phyloP scores from a whole-genome alignment of 1,140 invertebrate genomes.

The Drosophila simulans region DNA sequence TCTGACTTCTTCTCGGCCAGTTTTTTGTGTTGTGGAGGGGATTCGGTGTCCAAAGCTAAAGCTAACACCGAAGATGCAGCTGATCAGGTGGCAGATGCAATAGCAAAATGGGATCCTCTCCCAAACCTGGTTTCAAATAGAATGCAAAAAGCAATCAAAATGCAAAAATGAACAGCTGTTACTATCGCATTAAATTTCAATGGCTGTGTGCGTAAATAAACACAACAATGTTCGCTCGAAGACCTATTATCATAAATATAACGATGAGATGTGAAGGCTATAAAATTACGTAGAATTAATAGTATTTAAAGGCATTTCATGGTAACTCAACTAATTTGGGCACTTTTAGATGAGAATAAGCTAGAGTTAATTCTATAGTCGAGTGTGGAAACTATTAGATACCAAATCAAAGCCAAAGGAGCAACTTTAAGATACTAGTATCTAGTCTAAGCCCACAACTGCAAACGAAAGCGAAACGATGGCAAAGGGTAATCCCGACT shows the following conservation, averaged over 20 bases:
- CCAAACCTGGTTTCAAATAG: conserved; percentile 28
- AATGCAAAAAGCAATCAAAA: conserved; percentile 58
- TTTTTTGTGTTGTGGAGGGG: background rate
- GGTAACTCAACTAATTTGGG: too few species aligned
- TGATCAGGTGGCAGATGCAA: conserved; percentile 18
- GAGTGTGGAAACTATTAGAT: too few species aligned
- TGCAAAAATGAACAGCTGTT: conserved; percentile 30
- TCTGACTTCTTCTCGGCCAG: conserved; percentile 11
- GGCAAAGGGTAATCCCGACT: conserved; percentile 16
- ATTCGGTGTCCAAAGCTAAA: conserved; percentile 1
- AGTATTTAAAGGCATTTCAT: conserved; percentile 3
- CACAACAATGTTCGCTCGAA: background rate
- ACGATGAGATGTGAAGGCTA: background rate
- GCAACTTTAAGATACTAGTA: too few species aligned
- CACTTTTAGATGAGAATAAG: too few species aligned
- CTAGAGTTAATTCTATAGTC: too few species aligned
- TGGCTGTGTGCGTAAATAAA: background rate
- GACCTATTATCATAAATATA: conserved; percentile 3
- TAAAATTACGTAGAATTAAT: too few species aligned
- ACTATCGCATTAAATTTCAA: conserved; percentile 3
- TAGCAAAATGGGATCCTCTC: conserved; percentile 13
- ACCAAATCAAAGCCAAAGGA: too few species aligned
- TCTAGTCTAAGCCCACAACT: too few species aligned
- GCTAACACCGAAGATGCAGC: conserved; percentile 8
- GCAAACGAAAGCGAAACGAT: conserved; percentile 25